phyloP scores from a whole-genome alignment of 2,888 invertebrate genomes.

The Meiosimyza platycephala region DNA sequence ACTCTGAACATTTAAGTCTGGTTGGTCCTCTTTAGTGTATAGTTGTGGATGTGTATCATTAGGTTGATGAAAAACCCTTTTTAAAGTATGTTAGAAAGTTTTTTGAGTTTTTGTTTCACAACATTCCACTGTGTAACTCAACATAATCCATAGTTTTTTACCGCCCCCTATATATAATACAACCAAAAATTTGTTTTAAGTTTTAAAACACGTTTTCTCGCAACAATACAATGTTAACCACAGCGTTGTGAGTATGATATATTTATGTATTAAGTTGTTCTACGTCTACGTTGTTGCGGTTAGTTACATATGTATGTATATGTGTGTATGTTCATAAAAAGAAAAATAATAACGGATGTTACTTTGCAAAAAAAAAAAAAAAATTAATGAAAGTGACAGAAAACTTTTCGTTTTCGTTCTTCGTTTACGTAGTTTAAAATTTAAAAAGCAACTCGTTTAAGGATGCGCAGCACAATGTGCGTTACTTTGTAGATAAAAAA shows the following conservation, averaged over 20 bases:
- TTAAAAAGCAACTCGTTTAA: neutral
- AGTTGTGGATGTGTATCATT: too few relatives aligned
- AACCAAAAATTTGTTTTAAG: neutral
- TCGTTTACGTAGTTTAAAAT: neutral
- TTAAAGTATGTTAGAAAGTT: too few relatives aligned
- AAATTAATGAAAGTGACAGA: conserved; percentile 17
- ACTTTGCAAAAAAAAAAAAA: conserved; percentile 6
- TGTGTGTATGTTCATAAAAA: conserved; percentile 1
- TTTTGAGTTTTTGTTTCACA: too few relatives aligned
- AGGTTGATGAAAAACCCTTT: too few relatives aligned
- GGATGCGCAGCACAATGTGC: conserved; percentile 5
- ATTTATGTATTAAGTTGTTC: conserved; percentile 31
- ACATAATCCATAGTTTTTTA: neutral
- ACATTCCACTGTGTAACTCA: neutral
- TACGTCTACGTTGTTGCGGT: conserved; percentile 35
- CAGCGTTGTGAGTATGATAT: conserved; percentile 24
- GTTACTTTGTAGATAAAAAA: neutral
- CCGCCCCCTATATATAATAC: neutral
- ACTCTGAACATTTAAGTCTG: too few relatives aligned
- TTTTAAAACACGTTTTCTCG: conserved; percentile 24
- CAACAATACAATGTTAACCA: conserved; percentile 19
- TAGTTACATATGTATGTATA: conserved; percentile 23
- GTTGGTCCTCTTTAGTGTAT: too few relatives aligned
- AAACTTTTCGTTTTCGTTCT: conserved; percentile 25
- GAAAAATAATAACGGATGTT: neutral